phyloP scores from a whole-genome alignment of 2,797 vertebrate genomes.

The Fistularia tabacaria region DNA sequence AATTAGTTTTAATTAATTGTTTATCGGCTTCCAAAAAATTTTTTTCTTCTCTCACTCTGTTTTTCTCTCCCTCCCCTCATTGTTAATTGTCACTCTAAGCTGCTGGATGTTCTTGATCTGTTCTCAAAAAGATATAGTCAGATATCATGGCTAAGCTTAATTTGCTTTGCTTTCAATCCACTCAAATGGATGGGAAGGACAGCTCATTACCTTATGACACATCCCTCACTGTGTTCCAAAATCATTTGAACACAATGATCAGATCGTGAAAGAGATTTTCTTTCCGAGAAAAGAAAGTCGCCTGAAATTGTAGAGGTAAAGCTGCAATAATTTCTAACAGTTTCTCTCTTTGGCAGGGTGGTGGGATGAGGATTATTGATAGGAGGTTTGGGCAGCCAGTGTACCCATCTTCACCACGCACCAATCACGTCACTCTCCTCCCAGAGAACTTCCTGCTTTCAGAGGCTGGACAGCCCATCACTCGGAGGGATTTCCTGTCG shows the following conservation, averaged over 20 bases:
- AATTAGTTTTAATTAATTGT: conserved; percentile 61
- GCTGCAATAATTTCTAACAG: no score
- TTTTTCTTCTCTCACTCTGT: conserved; percentile 10
- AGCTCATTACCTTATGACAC: conserved; percentile 62
- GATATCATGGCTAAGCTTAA: conserved; percentile 43
- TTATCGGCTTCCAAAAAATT: conserved; percentile 49
- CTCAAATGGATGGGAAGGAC: conserved; percentile 53
- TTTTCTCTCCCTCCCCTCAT: conserved; percentile 25
- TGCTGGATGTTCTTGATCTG: conserved; percentile 62
- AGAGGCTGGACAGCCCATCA: conserved; percentile 35
- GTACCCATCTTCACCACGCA: conserved; percentile 56
- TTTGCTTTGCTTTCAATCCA: conserved; percentile 58
- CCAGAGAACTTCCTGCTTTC: conserved; percentile 61
- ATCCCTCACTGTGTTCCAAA: conserved; percentile 33
- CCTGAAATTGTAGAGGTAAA: no score
- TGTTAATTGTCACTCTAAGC: conserved; percentile 66
- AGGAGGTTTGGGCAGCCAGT: conserved; percentile 52
- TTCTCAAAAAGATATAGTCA: conserved; percentile 61
- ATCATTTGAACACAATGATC: no score
- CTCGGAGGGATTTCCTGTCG: conserved; percentile 61
- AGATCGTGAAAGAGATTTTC: no score
- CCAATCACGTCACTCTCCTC: conserved; percentile 50
- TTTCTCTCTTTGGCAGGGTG: conserved; percentile 41
- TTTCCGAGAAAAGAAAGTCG: no score
- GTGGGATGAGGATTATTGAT: conserved; percentile 56